Base-by-base conservation (phyloP, 1,140 invertebrate species). In the Augochlora pura region DNA sequence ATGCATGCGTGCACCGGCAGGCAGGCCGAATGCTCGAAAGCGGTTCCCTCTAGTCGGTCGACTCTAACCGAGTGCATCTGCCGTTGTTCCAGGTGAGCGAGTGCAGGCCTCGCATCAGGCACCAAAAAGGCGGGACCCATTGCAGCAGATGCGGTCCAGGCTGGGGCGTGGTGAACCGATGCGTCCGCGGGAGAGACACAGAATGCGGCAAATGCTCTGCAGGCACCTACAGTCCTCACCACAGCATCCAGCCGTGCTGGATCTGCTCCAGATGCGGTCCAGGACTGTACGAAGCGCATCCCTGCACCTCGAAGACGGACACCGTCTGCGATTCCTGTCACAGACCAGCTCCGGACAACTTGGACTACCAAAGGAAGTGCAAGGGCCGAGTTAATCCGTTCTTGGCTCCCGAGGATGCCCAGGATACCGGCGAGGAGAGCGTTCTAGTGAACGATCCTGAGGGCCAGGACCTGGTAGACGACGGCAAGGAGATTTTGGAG, bases 271-370 rank as follows among this genome's bases (percentile, higher is more conserved):
- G 91, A 27, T 94, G 94, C 72, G 93, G 94, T 0, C 89, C 89
- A 9, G 93, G 93, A 3, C 83, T 94, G 8, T 94, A 93, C 86
- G 92, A 94, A 77, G 93, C 93, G 0, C 93, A 94, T 77, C 82
- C 90, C 6, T 94, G 93, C 81, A 91, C 88, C 1, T 46, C 90
- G 0, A 86, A 81, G 2, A 84, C 87, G 39, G 93, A 94, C 86
- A 94, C 93, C 9, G 87, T 94, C 27, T 94, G 94, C 79, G 93
- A 94, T 64, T 94, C 93, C 12, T 94, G 94, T 65, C 91, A 91
- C 42, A 89, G 92, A 0, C 82, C 82, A 2, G 86, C 90, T 0
- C 84, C 84, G 1, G 89, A 90, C 4, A 93, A 93, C 69, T 68
- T 67, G 0, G 92, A 93, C 39, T 93, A 90, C 59, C 84, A 62